phyloP scores from a whole-genome alignment of 2,888 invertebrate genomes.

The Trissolcus japonicus region DNA sequence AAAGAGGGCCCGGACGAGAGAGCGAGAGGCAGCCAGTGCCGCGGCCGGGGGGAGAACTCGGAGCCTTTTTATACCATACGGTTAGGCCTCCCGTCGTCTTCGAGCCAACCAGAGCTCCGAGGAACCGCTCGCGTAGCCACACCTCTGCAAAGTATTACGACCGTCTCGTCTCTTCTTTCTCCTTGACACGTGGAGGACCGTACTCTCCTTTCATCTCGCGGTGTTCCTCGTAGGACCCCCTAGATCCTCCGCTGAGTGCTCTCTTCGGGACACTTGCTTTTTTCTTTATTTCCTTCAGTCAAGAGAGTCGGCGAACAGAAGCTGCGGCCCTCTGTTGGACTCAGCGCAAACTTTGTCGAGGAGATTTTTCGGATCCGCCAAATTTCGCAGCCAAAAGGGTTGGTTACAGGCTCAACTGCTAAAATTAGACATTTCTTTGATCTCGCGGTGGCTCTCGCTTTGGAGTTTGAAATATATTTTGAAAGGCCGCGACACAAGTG shows the following conservation, averaged over 20 bases:
- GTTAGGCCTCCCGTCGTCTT: conserved; percentile 73
- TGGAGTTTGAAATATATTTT: too few species aligned
- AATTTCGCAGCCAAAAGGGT: conserved; percentile 2
- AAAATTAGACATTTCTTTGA: too few species aligned
- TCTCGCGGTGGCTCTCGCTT: too few species aligned
- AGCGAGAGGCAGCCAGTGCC: conserved; percentile 24
- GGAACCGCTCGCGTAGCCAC: conserved; percentile 73
- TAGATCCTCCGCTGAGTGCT: conserved; percentile 21
- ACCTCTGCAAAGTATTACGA: conserved; percentile 69
- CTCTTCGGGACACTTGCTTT: conserved; percentile 45
- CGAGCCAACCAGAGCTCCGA: conserved; percentile 74
- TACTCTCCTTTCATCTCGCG: conserved; percentile 39
- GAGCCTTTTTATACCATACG: conserved; percentile 58
- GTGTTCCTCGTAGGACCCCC: conserved; percentile 35
- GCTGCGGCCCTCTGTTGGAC: conserved; percentile 71
- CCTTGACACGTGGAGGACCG: conserved; percentile 32
- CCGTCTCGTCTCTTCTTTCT: conserved; percentile 48
- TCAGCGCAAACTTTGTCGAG: conserved; percentile 4
- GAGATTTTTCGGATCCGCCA: background rate
- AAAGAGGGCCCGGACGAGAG: conserved; percentile 28
- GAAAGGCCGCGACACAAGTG: too few species aligned
- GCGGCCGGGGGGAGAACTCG: conserved; percentile 28
- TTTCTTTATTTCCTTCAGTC: conserved; percentile 38
- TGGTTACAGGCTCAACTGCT: background rate
- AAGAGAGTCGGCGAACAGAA: conserved; percentile 62